Percentiles rank a stretch among this genome's conserved stretches.
phyloP scores from a whole-genome alignment of 2,888 invertebrate species.

The Tridacna gigas region DNA sequence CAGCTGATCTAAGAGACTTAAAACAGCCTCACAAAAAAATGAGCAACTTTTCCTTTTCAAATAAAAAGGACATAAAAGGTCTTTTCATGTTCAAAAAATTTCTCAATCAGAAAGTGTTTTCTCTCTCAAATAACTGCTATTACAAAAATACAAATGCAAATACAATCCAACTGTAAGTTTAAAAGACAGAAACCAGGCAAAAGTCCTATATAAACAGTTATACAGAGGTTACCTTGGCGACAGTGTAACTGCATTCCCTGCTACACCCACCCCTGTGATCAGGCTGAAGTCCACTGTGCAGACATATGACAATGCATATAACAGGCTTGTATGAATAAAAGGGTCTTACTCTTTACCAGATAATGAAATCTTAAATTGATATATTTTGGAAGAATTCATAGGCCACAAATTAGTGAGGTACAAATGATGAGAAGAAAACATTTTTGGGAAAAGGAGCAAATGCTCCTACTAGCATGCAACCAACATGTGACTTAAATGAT shows the following conservation, averaged over 20 bases:
- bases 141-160: neutral
- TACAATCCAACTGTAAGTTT: neutral
- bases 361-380: neutral
- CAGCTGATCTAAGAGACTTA: too few species aligned
- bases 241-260: constrained; percentile 68
- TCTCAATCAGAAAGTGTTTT: neutral
- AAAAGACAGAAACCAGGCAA: neutral
- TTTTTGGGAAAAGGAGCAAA: neutral
- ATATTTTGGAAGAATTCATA: neutral
- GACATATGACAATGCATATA: constrained; percentile 24
- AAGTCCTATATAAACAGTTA: constrained; percentile 17
- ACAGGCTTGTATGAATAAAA: neutral
- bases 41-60: too few species aligned
- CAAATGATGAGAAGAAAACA: neutral
- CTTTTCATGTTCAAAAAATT: too few species aligned
- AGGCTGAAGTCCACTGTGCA: constrained; percentile 71
- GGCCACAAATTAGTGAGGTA: neutral
- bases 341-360: neutral
- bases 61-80: too few species aligned
- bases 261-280: constrained; percentile 66
- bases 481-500: neutral
- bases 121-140: neutral
- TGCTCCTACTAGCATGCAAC: neutral
- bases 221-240: constrained; percentile 71
- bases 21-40: too few species aligned